These are phyloP conservation scores for Saccopteryx bilineata DNA, from an alignment of 2,113 vertebrate genomes.

Conservation along the genomic window DNA sequence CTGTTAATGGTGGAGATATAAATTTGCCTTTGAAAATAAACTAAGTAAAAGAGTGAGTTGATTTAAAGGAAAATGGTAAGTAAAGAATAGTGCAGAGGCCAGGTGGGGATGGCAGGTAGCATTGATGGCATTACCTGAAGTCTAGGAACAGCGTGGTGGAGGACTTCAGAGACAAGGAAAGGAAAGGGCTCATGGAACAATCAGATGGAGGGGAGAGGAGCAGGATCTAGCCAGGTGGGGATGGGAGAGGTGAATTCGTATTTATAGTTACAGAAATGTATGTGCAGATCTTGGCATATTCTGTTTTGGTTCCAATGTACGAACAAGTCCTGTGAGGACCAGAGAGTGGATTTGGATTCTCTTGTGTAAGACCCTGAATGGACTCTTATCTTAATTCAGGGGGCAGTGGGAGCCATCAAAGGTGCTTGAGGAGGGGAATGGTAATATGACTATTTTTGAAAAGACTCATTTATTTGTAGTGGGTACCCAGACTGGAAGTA, in stretches of 20 bases:
- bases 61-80: constrained; percentile 8
- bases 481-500: background rate
- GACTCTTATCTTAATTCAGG: background rate
- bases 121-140: background rate
- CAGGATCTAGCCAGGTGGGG: background rate
- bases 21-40: constrained; percentile 22
- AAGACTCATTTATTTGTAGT: background rate
- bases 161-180: background rate
- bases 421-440: background rate
- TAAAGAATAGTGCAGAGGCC: background rate
- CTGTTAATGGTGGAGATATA: background rate
- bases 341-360: background rate
- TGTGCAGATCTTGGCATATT: background rate
- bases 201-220: background rate
- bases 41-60: background rate
- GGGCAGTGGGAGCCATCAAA: background rate
- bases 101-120: background rate
- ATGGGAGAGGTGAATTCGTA: background rate
- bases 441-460: background rate
- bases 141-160: background rate
- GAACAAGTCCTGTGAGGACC: background rate
- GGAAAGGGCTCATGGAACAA: background rate
- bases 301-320: background rate
- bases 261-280: background rate
- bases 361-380: background rate